Evolutionary conservation across 2,888 invertebrate species (phyloP), one percentile per base, ranked within the genome.

Genomic region (Dryobota labecula): DNA sequence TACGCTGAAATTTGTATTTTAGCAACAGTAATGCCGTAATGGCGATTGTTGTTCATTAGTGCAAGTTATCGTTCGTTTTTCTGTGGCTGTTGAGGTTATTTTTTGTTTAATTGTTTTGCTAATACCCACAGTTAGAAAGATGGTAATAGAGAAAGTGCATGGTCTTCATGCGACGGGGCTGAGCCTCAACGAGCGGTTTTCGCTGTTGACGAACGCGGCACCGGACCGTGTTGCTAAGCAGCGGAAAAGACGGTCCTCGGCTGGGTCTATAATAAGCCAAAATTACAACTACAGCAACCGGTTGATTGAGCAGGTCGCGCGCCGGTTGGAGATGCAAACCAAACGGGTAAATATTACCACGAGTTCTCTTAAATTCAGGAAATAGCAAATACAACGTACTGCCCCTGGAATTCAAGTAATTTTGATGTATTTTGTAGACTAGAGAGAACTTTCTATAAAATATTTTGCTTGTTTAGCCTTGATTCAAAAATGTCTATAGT

Each of bases 111-210:
- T 56, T 36, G 36, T 78, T 80, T 83, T 81, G 61, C 27, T 60
- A 45, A 38, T 63, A 69, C 75, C 76, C 69, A 62, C 69, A 62
- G 43, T 53, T 71, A 27, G 43, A 60, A 74, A 87, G 71, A 94
- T 93, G 93, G 88, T 92, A 68, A 92, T 95, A 73, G 93, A 95
- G 73, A 92, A 93, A 88, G 87, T 96, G 61, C 91, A 92, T 73
- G 94, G 94, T 74, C 92, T 96, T 45, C 94, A 94, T 66, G 92
- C 96, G 20, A 97, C 97, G 18, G 84, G 83, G 49, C 73, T 95
- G 71, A 92, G 89, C 63, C 85, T 94, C 64, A 89, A 93, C 76
- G 91, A 94, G 6, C 88, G 95, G 61, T 95, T 95, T 69, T 91
- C 93, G 13, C 75, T 93, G 73, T 76, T 94, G 66, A 85, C 92